Conservation (phyloP, 2,113 vertebrate genomes). For the Sciurus niger region DNA sequence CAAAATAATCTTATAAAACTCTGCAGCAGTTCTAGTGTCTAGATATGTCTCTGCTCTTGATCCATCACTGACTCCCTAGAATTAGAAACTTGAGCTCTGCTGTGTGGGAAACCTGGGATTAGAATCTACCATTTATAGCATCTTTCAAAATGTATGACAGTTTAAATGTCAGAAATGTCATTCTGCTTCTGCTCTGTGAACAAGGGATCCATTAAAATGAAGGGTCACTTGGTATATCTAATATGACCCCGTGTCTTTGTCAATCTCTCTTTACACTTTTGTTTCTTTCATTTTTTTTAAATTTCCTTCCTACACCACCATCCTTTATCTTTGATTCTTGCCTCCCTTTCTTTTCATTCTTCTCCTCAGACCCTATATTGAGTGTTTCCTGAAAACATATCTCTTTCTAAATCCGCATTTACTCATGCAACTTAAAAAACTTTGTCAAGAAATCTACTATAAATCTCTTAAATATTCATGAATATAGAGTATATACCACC, state of each 20-base stretch:
- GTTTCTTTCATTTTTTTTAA: not conserved
- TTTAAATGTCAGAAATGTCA: constrained; percentile 18
- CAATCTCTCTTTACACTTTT: not conserved
- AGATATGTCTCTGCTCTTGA: not conserved
- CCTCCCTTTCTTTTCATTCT: not conserved
- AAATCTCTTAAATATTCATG: not conserved
- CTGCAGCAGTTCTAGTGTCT: not conserved
- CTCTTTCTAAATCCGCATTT: not conserved
- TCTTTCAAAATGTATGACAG: not conserved
- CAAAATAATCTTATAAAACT: not conserved
- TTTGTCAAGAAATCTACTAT: not conserved
- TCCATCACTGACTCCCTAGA: not conserved
- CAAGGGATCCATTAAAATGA: not conserved
- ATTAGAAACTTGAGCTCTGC: not conserved
- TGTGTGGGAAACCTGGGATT: not conserved
- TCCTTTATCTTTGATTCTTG: not conserved
- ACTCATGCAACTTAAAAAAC: not conserved
- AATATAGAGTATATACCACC: not conserved
- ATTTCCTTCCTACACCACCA: not conserved
- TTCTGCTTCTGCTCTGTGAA: not conserved
- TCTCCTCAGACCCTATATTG: not conserved
- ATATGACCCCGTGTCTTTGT: not conserved
- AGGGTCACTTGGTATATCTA: not conserved
- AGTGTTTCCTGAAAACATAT: not conserved
- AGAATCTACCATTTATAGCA: not conserved